Evolutionary conservation across 2,888 invertebrate genomes (phyloP).

Genomic region (Nomada lathburiana): DNA sequence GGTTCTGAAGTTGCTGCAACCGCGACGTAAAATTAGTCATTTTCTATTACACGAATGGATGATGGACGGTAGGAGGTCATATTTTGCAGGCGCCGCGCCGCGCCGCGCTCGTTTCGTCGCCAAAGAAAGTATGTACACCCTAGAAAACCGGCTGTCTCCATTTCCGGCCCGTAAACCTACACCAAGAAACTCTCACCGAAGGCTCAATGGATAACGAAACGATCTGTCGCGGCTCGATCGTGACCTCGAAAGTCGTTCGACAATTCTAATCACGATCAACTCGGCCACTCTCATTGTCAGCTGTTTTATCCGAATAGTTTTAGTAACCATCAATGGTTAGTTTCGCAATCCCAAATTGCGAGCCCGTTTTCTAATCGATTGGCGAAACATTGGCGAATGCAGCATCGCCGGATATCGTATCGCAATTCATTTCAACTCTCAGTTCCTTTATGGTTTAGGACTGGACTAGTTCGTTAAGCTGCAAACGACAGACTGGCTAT

Average conservation of each 20-base stretch:
- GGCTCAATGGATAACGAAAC: constrained; percentile 44
- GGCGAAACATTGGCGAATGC: no score
- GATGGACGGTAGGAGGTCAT: not conserved
- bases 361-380: no score
- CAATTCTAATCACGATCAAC: constrained; percentile 76
- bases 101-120: constrained; percentile 13
- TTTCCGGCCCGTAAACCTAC: constrained; percentile 71
- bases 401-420: not conserved
- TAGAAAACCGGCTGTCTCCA: constrained; percentile 75
- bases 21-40: not conserved
- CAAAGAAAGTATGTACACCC: constrained; percentile 74
- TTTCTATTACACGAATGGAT: no score
- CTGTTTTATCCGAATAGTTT: constrained; percentile 71
- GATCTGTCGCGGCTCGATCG: constrained; percentile 67
- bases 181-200: constrained; percentile 72
- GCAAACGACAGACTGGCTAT: not conserved
- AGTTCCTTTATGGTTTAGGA: not conserved
- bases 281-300: constrained; percentile 28
- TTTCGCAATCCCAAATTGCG: no score
- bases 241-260: constrained; percentile 81
- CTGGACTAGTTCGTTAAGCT: constrained; percentile 10
- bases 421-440: not conserved
- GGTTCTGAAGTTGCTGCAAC: not conserved
- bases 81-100: not conserved
- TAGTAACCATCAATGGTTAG: no score